Conservation (phyloP, 2,888 invertebrate genomes). For the Calliopum simillimum region DNA sequence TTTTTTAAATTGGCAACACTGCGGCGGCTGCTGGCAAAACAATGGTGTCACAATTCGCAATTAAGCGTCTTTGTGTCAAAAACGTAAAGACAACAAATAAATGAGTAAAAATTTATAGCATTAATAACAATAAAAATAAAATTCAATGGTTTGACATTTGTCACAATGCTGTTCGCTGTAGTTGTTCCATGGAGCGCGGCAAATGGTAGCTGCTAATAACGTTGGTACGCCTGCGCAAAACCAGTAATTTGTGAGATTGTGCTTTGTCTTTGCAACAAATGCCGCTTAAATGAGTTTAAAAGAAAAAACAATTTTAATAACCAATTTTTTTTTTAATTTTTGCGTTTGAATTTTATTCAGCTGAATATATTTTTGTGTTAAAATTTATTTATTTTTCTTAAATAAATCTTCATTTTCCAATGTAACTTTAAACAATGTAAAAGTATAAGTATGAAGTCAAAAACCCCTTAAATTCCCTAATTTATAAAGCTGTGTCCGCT, state of each 20-base stretch:
- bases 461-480: slow-evolving; percentile 14
- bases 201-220: neutral
- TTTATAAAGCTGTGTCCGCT: slow-evolving; percentile 4
- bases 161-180: neutral
- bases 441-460: neutral
- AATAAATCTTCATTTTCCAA: too few relatives aligned
- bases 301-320: too few relatives aligned
- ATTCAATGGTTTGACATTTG: slow-evolving; percentile 9
- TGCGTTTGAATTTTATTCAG: too few relatives aligned
- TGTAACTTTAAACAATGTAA: neutral
- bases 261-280: too few relatives aligned
- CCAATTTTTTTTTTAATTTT: too few relatives aligned
- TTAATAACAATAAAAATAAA: slow-evolving; percentile 16
- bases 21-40: neutral
- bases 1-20: neutral
- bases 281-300: too few relatives aligned
- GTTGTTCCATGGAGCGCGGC: neutral
- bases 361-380: too few relatives aligned
- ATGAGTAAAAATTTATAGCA: slow-evolving; percentile 5
- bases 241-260: too few relatives aligned
- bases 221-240: slow-evolving; percentile 13
- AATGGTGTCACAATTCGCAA: slow-evolving; percentile 1
- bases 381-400: too few relatives aligned
- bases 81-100: neutral
- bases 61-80: slow-evolving; percentile 4